phyloP scores from a whole-genome alignment of 2,113 vertebrate genomes.

The Cryptotis parvus region DNA sequence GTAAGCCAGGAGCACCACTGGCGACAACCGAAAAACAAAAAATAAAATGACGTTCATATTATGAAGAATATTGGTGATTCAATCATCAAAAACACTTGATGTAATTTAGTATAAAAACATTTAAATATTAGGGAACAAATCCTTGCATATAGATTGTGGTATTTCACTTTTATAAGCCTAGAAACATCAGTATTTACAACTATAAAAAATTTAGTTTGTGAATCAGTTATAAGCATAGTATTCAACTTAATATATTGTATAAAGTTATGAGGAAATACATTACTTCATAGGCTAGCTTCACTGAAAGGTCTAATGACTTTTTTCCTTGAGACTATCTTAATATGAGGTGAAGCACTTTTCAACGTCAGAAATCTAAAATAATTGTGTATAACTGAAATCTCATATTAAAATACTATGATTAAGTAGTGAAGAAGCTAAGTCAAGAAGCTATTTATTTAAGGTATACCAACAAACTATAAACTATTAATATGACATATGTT shows the following conservation, averaged over 20 bases:
- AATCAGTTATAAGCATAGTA: constrained; percentile 29
- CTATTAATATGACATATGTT: constrained; percentile 28
- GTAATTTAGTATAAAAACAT: constrained; percentile 40
- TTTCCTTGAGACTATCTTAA: constrained; percentile 25
- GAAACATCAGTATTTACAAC: neutral
- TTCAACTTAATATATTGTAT: constrained; percentile 42
- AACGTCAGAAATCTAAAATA: constrained; percentile 53
- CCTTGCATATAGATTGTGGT: neutral
- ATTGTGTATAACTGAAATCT: constrained; percentile 29
- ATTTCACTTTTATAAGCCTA: neutral
- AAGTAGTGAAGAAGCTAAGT: neutral
- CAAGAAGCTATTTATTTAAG: constrained; percentile 37
- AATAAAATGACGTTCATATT: neutral
- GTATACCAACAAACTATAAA: constrained; percentile 13
- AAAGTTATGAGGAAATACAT: neutral
- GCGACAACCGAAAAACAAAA: too few species aligned
- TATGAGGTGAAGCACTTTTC: constrained; percentile 7
- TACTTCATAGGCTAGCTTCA: constrained; percentile 22
- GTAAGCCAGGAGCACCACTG: too few species aligned
- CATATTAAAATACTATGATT: constrained; percentile 44
- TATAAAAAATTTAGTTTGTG: neutral
- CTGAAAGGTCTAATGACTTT: constrained; percentile 25
- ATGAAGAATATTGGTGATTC: constrained; percentile 22
- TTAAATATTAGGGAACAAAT: constrained; percentile 46
- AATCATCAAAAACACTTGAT: constrained; percentile 41